Conservation (phyloP, 2,113 vertebrate species). For the Regulus satrapa region DNA sequence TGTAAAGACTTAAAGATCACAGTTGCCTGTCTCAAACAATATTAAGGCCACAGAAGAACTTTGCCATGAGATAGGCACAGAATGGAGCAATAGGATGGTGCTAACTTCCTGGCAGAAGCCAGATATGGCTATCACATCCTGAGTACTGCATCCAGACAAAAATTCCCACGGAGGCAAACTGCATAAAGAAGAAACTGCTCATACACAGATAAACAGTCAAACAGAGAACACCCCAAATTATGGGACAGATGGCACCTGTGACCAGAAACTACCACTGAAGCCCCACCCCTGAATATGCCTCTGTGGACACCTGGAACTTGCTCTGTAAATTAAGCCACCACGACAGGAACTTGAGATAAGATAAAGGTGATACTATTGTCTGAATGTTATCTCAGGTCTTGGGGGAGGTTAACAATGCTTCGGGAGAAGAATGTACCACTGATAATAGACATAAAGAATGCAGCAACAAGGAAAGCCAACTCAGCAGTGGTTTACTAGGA, state of each 20-base stretch:
- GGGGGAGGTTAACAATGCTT: not conserved
- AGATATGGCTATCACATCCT: not conserved
- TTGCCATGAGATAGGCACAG: not conserved
- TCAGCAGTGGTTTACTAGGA: accelerated
- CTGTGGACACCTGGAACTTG: not conserved
- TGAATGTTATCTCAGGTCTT: not conserved
- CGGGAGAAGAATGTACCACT: not conserved
- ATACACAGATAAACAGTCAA: not conserved
- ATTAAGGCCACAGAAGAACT: not conserved
- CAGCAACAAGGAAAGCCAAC: not conserved
- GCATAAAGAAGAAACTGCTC: not conserved
- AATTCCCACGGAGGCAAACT: not conserved
- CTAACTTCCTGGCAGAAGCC: not conserved
- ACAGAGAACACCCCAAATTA: not conserved
- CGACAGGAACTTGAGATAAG: not conserved
- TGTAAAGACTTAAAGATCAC: not conserved
- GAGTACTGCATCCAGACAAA: not conserved
- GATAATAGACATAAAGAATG: not conserved
- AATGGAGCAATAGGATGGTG: not conserved
- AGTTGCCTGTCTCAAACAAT: not conserved
- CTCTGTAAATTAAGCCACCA: not conserved
- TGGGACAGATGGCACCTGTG: not conserved
- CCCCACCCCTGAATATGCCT: not conserved
- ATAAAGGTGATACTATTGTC: not conserved
- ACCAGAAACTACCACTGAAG: not conserved